These are phyloP conservation scores for Enteromius anoplus DNA, from an alignment of 2,797 vertebrate species.

Conservation along the genomic window DNA sequence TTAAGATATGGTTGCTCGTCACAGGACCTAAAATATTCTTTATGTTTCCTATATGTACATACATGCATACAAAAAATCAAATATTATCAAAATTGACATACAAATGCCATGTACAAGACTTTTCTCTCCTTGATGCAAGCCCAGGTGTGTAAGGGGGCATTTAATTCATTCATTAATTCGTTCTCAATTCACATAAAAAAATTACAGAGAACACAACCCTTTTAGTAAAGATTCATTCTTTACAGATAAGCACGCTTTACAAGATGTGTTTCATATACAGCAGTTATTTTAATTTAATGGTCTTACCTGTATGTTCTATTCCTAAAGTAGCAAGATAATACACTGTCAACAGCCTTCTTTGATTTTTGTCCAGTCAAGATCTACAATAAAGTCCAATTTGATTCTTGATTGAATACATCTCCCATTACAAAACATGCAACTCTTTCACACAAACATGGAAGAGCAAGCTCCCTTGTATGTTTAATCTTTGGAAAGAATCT, in stretches of 20 bases:
- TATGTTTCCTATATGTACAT: background rate
- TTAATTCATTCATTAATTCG: too few relatives aligned
- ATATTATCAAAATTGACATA: background rate
- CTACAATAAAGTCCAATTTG: constrained; percentile 20
- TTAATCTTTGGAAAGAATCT: constrained; percentile 10
- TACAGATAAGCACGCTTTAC: background rate
- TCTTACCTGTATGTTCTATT: constrained; percentile 44
- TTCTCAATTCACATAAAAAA: background rate
- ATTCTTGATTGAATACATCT: background rate
- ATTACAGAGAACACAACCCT: background rate
- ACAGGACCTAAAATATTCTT: background rate
- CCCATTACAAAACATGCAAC: background rate
- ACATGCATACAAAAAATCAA: background rate
- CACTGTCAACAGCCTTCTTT: background rate
- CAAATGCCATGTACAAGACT: background rate
- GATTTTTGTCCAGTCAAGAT: background rate
- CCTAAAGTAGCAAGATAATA: background rate
- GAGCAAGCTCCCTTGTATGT: background rate
- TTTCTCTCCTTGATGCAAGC: background rate
- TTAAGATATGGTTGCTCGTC: background rate
- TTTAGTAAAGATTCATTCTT: background rate
- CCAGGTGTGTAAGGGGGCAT: background rate
- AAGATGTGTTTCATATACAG: background rate
- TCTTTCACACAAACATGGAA: background rate
- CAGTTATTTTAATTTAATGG: background rate